Evolutionary conservation across 2,797 vertebrate species (phyloP), one percentile per base, ranked within the genome.

Genomic region (Pseudopleuronectes americanus): DNA sequence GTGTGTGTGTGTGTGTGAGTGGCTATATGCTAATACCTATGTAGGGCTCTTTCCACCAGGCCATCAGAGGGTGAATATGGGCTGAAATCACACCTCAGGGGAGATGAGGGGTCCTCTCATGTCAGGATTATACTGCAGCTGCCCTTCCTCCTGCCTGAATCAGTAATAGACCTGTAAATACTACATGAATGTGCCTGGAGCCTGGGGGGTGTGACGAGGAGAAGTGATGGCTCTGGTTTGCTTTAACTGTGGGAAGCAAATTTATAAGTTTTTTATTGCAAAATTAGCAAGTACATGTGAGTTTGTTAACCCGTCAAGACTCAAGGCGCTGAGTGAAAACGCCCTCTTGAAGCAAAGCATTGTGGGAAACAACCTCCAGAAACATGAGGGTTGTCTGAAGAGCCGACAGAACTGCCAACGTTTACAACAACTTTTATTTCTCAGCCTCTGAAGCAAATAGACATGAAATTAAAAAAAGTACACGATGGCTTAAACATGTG

Each of bases 81-180:
- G 69, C 47, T 70, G 71, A 61, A 54, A 41, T 59, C 61, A 67
- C 24, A 26, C 49, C 33, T 53, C 53, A 66, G 61, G 41, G 36
- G 36, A 13, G 26, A 54, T 21, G 48, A 4, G 41, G 33, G 28
- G 45, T 19, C 45, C 8, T 43, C 26, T 53, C 51, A 22, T 67
- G 41, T 69, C 51, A 31, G 57, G 33, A 76, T 63, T 56, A 72
- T 24, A 28, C 28, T 57, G 52, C 43, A 55, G 60, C 58, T 76
- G 54, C 56, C 64, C 63, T 67, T 26, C 59, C 2, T 23, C 24
- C 47, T 64, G 64, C 54, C 72, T 47, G 70, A 68, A 45, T 55
- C 38, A 49, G 47, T 52, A 73, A 77, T 62, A 51, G 68, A 38
- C 10, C 4, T 47, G 57, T 67, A 69, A 79, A 74, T 56, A 68